A percentile compares a stretch with the other conserved stretches of the same genome.
Conservation (phyloP, 2,888 invertebrate species). For the Microdon myrmicae region DNA sequence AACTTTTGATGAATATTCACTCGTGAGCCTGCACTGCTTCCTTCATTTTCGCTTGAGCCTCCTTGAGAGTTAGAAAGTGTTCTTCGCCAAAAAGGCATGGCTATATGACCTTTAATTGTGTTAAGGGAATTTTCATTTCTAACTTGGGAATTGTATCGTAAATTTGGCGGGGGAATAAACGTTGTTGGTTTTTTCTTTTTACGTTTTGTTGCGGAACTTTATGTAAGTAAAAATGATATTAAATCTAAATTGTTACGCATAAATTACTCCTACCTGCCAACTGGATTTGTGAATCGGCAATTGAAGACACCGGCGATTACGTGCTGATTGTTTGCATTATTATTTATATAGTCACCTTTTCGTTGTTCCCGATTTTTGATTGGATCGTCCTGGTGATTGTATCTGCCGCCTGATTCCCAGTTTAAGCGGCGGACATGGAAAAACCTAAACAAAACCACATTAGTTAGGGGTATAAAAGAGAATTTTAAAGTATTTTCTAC, state of each 20-base stretch:
- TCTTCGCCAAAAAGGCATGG: slow-evolving; percentile 80
- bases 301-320: slow-evolving; percentile 88
- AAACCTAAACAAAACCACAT: slow-evolving; percentile 70
- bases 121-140: slow-evolving; percentile 24
- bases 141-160: slow-evolving; percentile 54
- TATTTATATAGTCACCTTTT: slow-evolving; percentile 19
- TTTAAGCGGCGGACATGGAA: slow-evolving; percentile 84
- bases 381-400: slow-evolving; percentile 54
- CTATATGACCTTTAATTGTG: slow-evolving; percentile 61
- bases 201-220: slow-evolving; percentile 70
- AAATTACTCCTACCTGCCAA: slow-evolving; percentile 67
- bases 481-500: slow-evolving; percentile 59
- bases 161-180: slow-evolving; percentile 80
- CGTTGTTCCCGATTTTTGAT: slow-evolving; percentile 19
- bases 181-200: slow-evolving; percentile 92
- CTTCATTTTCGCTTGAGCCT: slow-evolving; percentile 80
- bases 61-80: slow-evolving; percentile 73
- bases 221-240: background rate
- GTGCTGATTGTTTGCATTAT: slow-evolving; percentile 54
- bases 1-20: slow-evolving; percentile 88
- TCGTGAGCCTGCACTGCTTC: slow-evolving; percentile 78
- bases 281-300: slow-evolving; percentile 84
- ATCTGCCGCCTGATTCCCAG: slow-evolving; percentile 73
- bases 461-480: background rate
- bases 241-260: background rate